A percentile compares a stretch with the other conserved stretches of the same genome.
These are phyloP conservation scores for Tachina lurida DNA, from an alignment of 2,888 invertebrate species.

Conservation along the genomic window DNA sequence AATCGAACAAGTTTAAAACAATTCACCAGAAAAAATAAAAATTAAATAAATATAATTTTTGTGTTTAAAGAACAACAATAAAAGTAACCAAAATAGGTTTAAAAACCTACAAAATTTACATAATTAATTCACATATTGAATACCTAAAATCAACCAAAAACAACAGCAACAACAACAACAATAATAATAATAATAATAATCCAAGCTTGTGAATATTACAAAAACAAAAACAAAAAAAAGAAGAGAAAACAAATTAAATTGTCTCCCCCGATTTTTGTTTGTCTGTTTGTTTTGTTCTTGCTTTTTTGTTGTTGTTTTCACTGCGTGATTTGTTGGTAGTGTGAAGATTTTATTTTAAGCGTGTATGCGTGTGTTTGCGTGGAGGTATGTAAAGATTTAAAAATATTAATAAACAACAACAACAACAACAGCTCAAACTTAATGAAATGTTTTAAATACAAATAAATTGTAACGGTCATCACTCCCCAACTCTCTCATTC, in stretches of 20 bases:
- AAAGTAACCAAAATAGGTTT: slow-evolving; percentile 36
- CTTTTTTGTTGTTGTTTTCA: slow-evolving; percentile 2
- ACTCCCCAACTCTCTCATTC: slow-evolving; percentile 3
- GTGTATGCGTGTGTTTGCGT: slow-evolving; percentile 12
- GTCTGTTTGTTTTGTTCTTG: background rate
- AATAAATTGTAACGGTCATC: slow-evolving; percentile 51
- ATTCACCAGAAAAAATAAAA: background rate
- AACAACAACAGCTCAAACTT: slow-evolving; percentile 2
- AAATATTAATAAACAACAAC: slow-evolving; percentile 4
- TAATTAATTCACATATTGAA: slow-evolving; percentile 67
- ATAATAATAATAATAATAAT: slow-evolving; percentile 13
- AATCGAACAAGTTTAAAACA: slow-evolving; percentile 52
- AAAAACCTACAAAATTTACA: slow-evolving; percentile 60
- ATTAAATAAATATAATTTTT: slow-evolving; percentile 7
- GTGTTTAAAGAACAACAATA: slow-evolving; percentile 11
- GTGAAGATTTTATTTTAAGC: slow-evolving; percentile 28
- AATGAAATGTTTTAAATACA: slow-evolving; percentile 36
- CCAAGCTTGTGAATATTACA: slow-evolving; percentile 4
- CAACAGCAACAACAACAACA: slow-evolving; percentile 34
- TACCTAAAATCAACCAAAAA: slow-evolving; percentile 33
- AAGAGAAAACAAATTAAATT: slow-evolving; percentile 41
- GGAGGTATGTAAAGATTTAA: slow-evolving; percentile 46
- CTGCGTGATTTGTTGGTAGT: slow-evolving; percentile 12
- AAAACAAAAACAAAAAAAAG: background rate
- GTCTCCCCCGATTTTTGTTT: slow-evolving; percentile 45